Base-by-base conservation (phyloP, 2,888 invertebrate species). In the Eulithis testata region DNA sequence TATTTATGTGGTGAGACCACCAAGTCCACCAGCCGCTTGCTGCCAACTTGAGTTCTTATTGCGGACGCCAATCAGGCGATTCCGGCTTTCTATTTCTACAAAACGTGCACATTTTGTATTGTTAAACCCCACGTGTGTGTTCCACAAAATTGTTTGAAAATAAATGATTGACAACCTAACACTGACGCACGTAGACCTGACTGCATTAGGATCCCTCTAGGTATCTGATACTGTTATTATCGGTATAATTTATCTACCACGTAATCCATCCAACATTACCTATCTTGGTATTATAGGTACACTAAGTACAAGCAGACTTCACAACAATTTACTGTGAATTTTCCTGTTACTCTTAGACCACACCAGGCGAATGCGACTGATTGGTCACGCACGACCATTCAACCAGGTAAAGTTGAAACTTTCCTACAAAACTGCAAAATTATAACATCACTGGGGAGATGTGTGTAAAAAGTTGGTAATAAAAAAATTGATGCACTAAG, bases 1-100 rank as follows among this genome's bases (percentile, higher is more conserved):
- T 62, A 67, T 65, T 65, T 65, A 65, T 68, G 44, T 53, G 3
- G 31, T 40, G 4, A n/a, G 65, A 55, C 66, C 66, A 66, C 66
- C 21, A 21, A 49, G 9, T 40, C 40, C 40, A 49, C 61, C 37
- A 55, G 27, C 45, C 51, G 27, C 12, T 56, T 52, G 52, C 45
- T 52, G 52, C 45, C 47, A 64, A 60, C 27, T 14, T 44, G n/a
- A 56, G 44, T 49, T 31, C 43, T 31, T 37, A 37, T 43, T 54
- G 51, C 51, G n/a, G 12, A 44, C 37, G n/a, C 27, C 11, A 40
- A 54, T 54, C 31, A 31, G 31, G 12, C 47, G 47, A 51, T 52
- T 65, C 31, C 44, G 52, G 52, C 47, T 56, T 60, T 51, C 49
- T 54, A 12, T 45, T 59, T 9, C 21, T 11, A 45, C 40, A 21